Evolutionary conservation across 2,797 vertebrate species (phyloP), one percentile per base, ranked within the genome.

Genomic region (Myripristis murdjan): DNA sequence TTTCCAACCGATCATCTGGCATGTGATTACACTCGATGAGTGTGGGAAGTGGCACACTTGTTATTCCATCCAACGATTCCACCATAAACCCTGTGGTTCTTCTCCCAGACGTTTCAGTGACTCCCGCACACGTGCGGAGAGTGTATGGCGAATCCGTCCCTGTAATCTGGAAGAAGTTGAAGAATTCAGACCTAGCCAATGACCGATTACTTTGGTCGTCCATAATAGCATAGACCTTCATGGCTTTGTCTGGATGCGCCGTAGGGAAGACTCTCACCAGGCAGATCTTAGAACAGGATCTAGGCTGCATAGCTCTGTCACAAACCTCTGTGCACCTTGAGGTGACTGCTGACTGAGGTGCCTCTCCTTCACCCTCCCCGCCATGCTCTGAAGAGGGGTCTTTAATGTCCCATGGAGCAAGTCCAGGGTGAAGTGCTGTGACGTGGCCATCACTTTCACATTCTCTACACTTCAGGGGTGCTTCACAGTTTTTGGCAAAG

Each of bases 301-400:
- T 6, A 6, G 52, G 8, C 14, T 1, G 24, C 28, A 49, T 58
- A 28, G n/a, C 23, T 23, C 33, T 57, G 31, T 57, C 67, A 52
- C 57, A 70, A 7, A 65, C 31, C 15, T 64, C 70, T 1, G 70
- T 73, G 6, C 70, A 73, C 12, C 65, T 56, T 18, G 68, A 53
- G 18, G 31, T 71, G 2, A 71, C 24, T 4, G 46, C 9, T n/a
- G 58, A 47, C 20, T n/a, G n/a, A n/a, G 47, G 14, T 8, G 33
- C 23, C 5, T 54, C 11, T 11, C 0, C 4, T 22, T 11, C 26
- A 22, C 26, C 20, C 22, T 71, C 68, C 33, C 37, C 49, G 20
- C 58, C 48, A 14, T 46, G 1, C 12, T 31, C 16, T n/a, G 7
- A n/a, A n/a, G n/a, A n/a, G n/a, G n/a, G n/a, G n/a, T n/a, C n/a